Conservation (phyloP, 92 coral and sea anemone genomes). For the Pocillopora grandis region DNA sequence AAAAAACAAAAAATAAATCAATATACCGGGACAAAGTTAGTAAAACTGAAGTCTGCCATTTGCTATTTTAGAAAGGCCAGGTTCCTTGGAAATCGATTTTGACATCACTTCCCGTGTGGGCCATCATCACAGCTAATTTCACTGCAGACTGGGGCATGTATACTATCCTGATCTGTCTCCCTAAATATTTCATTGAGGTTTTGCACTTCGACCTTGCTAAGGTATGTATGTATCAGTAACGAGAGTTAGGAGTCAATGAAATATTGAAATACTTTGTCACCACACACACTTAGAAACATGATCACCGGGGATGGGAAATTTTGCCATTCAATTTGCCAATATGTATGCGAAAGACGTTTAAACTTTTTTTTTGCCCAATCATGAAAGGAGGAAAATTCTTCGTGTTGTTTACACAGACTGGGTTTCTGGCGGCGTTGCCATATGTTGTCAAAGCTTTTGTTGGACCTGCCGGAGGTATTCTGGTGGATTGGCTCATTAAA, state of each 20-base stretch:
- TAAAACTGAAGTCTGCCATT: background rate
- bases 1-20: too few species aligned
- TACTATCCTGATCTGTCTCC: slow-evolving; percentile 95
- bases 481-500: slow-evolving; percentile 94
- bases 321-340: too few species aligned
- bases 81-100: slow-evolving; percentile 93
- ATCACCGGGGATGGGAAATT: too few species aligned
- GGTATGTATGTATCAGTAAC: slow-evolving; percentile 46
- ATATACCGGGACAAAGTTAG: too few species aligned
- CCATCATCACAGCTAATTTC: slow-evolving; percentile 95
- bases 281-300: too few species aligned
- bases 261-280: too few species aligned
- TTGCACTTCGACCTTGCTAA: slow-evolving; percentile 95
- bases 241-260: too few species aligned
- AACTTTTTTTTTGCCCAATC: too few species aligned
- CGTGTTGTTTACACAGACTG: slow-evolving; percentile 64
- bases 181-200: slow-evolving; percentile 96
- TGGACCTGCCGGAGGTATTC: slow-evolving; percentile 94
- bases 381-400: too few species aligned
- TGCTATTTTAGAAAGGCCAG: slow-evolving; percentile 43
- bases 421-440: slow-evolving; percentile 96
- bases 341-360: too few species aligned
- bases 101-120: slow-evolving; percentile 95
- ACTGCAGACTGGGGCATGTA: slow-evolving; percentile 99
- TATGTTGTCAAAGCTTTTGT: slow-evolving; percentile 94